Evolutionary conservation across 2,888 invertebrate genomes (phyloP).

Genomic region (Craniophora ligustri): DNA sequence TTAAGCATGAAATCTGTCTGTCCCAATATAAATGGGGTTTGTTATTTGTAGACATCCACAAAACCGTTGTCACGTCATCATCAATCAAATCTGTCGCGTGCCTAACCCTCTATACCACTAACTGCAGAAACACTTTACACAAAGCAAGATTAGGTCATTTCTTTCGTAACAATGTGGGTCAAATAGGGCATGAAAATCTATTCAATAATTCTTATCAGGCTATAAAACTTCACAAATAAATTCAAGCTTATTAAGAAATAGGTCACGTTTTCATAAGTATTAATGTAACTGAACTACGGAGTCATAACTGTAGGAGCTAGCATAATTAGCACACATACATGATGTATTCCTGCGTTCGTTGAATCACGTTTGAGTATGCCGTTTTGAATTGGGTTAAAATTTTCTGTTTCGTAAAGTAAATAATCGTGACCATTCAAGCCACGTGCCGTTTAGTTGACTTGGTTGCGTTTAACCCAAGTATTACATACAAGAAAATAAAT

Average conservation of each 20-base stretch:
- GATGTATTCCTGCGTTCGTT: background rate
- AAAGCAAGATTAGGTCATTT: conserved; percentile 34
- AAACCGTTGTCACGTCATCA: background rate
- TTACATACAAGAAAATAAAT: no score
- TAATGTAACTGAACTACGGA: background rate
- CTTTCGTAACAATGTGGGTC: conserved; percentile 28
- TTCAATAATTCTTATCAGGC: conserved; percentile 23
- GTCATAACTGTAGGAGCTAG: no score
- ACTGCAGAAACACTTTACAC: background rate
- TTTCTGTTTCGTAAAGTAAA: no score
- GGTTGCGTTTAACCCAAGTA: no score
- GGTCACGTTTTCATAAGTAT: conserved; percentile 1
- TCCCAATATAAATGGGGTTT: no score
- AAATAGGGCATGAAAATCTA: conserved; percentile 11
- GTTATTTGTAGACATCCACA: background rate
- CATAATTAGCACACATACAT: background rate
- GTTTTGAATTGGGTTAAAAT: no score
- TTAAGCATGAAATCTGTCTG: no score
- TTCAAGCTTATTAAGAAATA: conserved; percentile 1
- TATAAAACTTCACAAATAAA: conserved; percentile 7
- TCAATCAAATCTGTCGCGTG: conserved; percentile 2
- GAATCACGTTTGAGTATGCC: no score
- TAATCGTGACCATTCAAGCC: no score
- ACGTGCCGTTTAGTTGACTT: no score
- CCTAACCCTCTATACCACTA: conserved; percentile 20